Base-by-base conservation (phyloP, 2,113 vertebrate genomes). In the Hystrix brachyura region DNA sequence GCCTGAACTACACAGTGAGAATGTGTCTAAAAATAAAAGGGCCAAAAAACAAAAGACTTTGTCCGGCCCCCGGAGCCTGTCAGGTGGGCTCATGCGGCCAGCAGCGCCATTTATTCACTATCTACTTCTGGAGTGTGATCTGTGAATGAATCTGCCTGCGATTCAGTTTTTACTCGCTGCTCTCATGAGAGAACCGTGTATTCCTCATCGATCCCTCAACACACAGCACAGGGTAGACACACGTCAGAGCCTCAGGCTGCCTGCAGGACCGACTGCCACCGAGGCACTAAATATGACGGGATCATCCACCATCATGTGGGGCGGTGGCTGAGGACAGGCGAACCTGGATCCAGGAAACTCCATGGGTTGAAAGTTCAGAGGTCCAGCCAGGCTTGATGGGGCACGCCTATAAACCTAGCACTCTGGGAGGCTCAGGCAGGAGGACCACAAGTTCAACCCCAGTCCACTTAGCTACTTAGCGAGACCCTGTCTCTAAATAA, bases 151-250 rank as follows among this genome's bases (percentile, higher is more conserved):
- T 48, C 53, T 59, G 8, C 13, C 21, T 19, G 17, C 0, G 1
- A 0, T 51, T 29, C 72, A 0, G 27, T 9, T n/a, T 78, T 62
- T 32, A 32, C 15, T 85, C 17, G 19, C 62, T 29, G 25, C 55
- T 34, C 3, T 65, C 5, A 0, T 1, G 55, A 46, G 60, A 82
- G 79, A 25, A 14, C 7, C 2, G 1, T 1, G 27, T 46, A 80
- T 29, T 12, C 0, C 48, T 78, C 5, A 0, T 3, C 0, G 1
- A 0, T 17, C 10, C 67, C 43, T 19, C 0, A 0, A 25, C 32
- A 43, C 43, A 13, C 55, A 59, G n/a, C 8, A 3, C 46, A 1
- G 29, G 1, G 53, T 38, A 38, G 89, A 59, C 17, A 2, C 17
- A 1, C 0, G 10, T 27, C 2, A 3, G 80, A 23, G 38, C 18